These are phyloP conservation scores for Mus minutoides DNA, from an alignment of 2,797 vertebrate genomes.

Conservation along the genomic window DNA sequence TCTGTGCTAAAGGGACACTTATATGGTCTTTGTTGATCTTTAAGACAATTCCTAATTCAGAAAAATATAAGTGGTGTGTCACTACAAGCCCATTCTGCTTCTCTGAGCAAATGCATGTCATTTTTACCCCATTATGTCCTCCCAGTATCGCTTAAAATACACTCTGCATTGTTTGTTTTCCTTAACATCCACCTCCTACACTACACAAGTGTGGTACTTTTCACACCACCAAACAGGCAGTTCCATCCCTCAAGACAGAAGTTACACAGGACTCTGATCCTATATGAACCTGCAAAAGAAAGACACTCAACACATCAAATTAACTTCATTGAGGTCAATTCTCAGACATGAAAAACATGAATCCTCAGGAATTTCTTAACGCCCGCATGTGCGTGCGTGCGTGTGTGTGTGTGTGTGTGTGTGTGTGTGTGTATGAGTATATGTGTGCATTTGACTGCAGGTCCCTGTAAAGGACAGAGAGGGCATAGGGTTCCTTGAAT, in stretches of 20 bases:
- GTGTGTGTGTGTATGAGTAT: too few species aligned
- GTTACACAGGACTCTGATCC: not conserved
- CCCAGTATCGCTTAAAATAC: not conserved
- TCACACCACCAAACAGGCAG: not conserved
- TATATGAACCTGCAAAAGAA: not conserved
- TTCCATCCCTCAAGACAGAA: not conserved
- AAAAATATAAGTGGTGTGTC: not conserved
- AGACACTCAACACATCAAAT: not conserved
- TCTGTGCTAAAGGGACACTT: not conserved
- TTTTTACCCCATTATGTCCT: not conserved
- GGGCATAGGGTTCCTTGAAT: not conserved
- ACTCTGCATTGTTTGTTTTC: not conserved
- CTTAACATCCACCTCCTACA: not conserved
- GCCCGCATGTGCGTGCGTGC: not conserved
- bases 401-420: not conserved
- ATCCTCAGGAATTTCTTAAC: not conserved
- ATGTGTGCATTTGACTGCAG: not conserved
- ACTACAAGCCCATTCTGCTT: not conserved
- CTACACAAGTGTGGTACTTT: not conserved
- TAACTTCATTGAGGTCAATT: not conserved
- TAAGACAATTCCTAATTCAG: not conserved
- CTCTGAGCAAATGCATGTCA: not conserved
- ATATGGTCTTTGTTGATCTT: not conserved
- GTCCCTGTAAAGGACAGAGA: not conserved
- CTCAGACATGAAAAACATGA: not conserved